Base-by-base conservation (phyloP, 2,113 vertebrate genomes). In the Hippocampus zosterae region DNA sequence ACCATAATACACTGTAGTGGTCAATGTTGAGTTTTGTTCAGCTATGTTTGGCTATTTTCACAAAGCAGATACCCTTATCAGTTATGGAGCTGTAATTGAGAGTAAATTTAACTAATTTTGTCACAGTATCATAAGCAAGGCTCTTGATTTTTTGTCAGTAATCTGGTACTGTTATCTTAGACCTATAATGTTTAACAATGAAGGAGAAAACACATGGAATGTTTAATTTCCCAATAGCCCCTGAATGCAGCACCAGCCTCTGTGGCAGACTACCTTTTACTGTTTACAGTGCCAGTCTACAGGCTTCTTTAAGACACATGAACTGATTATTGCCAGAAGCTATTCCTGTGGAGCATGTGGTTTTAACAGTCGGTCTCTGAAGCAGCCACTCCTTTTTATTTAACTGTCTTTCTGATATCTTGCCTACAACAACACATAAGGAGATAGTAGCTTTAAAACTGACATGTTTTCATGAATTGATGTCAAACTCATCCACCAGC, bases 391-490 rank as follows among this genome's bases (percentile, higher is more conserved):
- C 75, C 78, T 81, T 85, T 75, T 85, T 86, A 76, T 27, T 67
- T 48, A 12, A 41, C 84, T 88, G 89, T 88, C 73, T 78, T 80
- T 88, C 79, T 76, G 75, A 88, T 68, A 83, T 87, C 82, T 90
- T 91, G 87, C 88, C 88, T 91, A 78, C 69, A 84, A 87, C 84
- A 90, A 89, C 86, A 94, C 92, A 93, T 25, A 92, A 95, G 94
- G 94, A 95, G 95, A 93, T 95, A 95, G 95, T 98, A 97, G 94
- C 97, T 98, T 97, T 97, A 96, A 96, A 91, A 95, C 93, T 73
- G 88, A 94, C 93, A 92, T 93, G 94, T 95, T 97, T 95, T 87
- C 84, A 96, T 88, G 76, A 72, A 91, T 91, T 79, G 88, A 95
- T 95, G 94, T 91, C 87, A 87, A 89, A 91, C 91, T 94, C 94